phyloP scores from a whole-genome alignment of 2,888 invertebrate genomes.

The Sphaeridia pumilis region DNA sequence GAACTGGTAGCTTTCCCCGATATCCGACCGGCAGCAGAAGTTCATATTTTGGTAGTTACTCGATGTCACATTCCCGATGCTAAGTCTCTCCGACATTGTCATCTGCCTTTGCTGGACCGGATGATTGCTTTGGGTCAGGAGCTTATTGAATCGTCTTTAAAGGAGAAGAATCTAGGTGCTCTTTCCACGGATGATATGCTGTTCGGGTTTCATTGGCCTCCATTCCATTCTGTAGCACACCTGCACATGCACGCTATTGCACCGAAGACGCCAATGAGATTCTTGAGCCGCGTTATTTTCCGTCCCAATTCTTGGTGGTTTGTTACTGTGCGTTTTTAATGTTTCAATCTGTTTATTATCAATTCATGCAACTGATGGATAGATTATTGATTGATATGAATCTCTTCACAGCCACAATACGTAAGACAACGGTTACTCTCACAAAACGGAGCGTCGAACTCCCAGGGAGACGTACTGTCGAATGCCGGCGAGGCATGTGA shows the following conservation, averaged over 20 bases:
- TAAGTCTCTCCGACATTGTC: constrained; percentile 51
- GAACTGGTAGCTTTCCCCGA: constrained; percentile 68
- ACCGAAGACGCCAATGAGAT: constrained; percentile 61
- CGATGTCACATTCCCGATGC: constrained; percentile 64
- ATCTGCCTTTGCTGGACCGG: constrained; percentile 38
- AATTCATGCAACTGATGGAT: background rate
- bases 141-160: constrained; percentile 8
- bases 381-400: background rate
- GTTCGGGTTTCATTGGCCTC: constrained; percentile 74
- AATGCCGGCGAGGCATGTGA: too few species aligned
- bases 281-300: constrained; percentile 54
- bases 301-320: constrained; percentile 69
- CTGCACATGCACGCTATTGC: constrained; percentile 77
- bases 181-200: background rate
- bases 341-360: background rate
- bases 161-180: constrained; percentile 1
- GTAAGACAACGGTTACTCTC: too few species aligned
- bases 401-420: background rate
- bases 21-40: constrained; percentile 64
- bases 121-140: constrained; percentile 15
- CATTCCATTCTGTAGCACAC: constrained; percentile 69
- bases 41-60: constrained; percentile 67
- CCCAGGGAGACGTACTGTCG: too few species aligned
- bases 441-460: too few species aligned
- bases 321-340: constrained; percentile 53